phyloP scores from a whole-genome alignment of 2,888 invertebrate species.

The Stenodera caucasica region DNA sequence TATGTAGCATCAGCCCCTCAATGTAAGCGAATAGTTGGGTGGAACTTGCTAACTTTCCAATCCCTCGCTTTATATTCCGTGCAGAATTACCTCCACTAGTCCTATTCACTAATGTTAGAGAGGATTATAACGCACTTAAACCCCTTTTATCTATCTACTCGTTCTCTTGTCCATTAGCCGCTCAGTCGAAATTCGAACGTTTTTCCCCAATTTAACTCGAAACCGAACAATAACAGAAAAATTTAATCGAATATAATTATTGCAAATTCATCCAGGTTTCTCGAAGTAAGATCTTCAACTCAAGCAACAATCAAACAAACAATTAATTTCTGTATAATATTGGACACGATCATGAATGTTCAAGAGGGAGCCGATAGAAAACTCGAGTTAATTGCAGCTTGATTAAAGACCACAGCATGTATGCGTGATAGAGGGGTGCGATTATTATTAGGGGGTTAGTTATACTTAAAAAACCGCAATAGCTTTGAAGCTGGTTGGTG shows the following conservation, averaged over 20 bases:
- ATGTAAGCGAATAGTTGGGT: constrained; percentile 22
- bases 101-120: constrained; percentile 51
- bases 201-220: constrained; percentile 1
- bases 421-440: constrained; percentile 41
- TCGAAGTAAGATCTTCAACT: constrained; percentile 39
- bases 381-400: constrained; percentile 54
- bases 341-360: constrained; percentile 48
- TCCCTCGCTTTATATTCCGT: constrained; percentile 35
- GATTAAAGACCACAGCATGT: constrained; percentile 54
- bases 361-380: constrained; percentile 43
- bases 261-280: too few relatives aligned
- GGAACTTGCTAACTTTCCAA: constrained; percentile 39
- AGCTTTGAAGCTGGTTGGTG: constrained; percentile 15
- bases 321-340: too few relatives aligned
- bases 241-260: too few relatives aligned
- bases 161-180: constrained; percentile 50
- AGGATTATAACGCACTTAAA: constrained; percentile 55
- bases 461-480: constrained; percentile 38
- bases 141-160: constrained; percentile 48
- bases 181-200: constrained; percentile 4
- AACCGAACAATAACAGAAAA: not conserved
- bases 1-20: constrained; percentile 33
- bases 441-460: constrained; percentile 35
- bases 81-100: constrained; percentile 32
- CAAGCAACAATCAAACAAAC: too few relatives aligned